Conservation (phyloP, 2,888 invertebrate species). For the Deilephila elpenor region DNA sequence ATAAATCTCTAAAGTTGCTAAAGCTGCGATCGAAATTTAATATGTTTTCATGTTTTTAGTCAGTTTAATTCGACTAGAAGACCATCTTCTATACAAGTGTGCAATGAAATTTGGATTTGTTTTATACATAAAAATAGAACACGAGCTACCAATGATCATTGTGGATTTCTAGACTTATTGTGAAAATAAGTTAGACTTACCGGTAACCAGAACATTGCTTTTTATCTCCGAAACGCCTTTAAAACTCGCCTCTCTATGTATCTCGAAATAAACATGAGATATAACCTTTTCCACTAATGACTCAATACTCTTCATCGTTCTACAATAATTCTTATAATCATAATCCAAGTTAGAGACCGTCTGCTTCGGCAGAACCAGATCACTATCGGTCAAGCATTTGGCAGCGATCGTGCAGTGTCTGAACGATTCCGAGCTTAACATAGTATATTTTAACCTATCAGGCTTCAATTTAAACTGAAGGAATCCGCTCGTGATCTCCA, state of each 20-base stretch:
- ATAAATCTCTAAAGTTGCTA: too few species aligned
- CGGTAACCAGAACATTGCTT: slow-evolving; percentile 75
- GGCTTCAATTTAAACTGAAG: slow-evolving; percentile 77
- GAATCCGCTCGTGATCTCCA: slow-evolving; percentile 64
- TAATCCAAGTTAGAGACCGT: slow-evolving; percentile 62
- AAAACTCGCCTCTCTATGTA: slow-evolving; percentile 72
- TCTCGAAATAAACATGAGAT: slow-evolving; percentile 71
- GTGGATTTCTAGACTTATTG: too few species aligned
- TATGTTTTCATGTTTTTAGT: too few species aligned
- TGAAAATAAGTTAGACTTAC: slow-evolving; percentile 52
- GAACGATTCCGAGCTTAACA: slow-evolving; percentile 81
- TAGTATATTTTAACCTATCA: slow-evolving; percentile 74
- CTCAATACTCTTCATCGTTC: slow-evolving; percentile 81
- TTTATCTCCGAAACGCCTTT: slow-evolving; percentile 74
- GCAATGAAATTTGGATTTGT: too few species aligned
- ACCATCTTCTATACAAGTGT: too few species aligned
- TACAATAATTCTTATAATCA: slow-evolving; percentile 75
- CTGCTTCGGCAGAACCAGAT: slow-evolving; percentile 60
- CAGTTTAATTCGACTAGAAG: too few species aligned
- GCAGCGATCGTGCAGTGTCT: slow-evolving; percentile 78
- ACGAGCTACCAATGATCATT: too few species aligned
- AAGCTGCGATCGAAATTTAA: too few species aligned
- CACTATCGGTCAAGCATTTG: slow-evolving; percentile 63
- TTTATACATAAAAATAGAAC: too few species aligned
- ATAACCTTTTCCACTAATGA: slow-evolving; percentile 64